A percentile compares a stretch with the other conserved stretches of the same genome.
Evolutionary conservation across 2,113 vertebrate genomes (phyloP).

Genomic region (Mustela lutreola): DNA sequence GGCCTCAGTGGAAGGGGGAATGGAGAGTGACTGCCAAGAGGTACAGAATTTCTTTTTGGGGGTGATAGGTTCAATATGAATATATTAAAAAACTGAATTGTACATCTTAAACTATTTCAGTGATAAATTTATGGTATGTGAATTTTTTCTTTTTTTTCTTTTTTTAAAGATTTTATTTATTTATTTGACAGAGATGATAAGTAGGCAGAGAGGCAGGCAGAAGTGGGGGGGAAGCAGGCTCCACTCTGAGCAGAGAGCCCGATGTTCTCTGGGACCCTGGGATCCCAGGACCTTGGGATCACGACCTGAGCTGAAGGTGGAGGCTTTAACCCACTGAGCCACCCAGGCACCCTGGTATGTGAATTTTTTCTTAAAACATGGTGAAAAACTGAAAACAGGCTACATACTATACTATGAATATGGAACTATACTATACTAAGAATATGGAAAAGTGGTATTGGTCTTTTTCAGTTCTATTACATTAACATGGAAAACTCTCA

Average conservation of each 20-base stretch:
- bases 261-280: too few relatives aligned
- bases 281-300: too few relatives aligned
- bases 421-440: background rate
- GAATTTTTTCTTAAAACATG: background rate
- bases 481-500: background rate
- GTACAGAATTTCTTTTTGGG: background rate
- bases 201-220: too few relatives aligned
- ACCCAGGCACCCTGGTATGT: too few relatives aligned
- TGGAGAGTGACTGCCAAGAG: background rate
- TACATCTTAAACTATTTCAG: background rate
- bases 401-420: background rate
- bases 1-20: background rate
- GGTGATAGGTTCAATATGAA: background rate
- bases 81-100: constrained; percentile 14
- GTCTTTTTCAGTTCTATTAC: background rate
- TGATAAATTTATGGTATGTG: background rate
- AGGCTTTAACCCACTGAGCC: too few relatives aligned
- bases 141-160: background rate
- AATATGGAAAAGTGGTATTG: background rate
- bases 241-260: too few relatives aligned
- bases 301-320: too few relatives aligned
- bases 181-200: too few relatives aligned
- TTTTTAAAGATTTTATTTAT: too few relatives aligned
- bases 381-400: background rate
- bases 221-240: too few relatives aligned